Percentiles rank a stretch among this genome's conserved stretches.
phyloP scores from a whole-genome alignment of 2,797 vertebrate genomes.

The Manis javanica region DNA sequence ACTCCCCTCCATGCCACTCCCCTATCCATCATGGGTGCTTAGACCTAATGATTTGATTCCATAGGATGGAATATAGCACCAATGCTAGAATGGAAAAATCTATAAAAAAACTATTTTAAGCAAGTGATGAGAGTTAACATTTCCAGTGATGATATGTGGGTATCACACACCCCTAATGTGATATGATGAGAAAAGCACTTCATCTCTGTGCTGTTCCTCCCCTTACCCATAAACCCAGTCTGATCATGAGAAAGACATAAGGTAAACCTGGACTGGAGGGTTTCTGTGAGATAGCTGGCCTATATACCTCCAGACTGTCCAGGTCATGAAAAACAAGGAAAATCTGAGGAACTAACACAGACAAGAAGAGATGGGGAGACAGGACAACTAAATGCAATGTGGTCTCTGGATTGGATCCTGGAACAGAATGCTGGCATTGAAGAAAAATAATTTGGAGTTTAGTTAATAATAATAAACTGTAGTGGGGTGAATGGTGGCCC shows the following conservation, averaged over 20 bases:
- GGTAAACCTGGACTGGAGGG: background rate
- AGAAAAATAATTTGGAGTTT: background rate
- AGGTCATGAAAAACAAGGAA: background rate
- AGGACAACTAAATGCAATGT: background rate
- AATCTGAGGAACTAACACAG: background rate
- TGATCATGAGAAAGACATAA: background rate
- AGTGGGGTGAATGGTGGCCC: background rate
- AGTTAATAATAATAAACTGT: background rate
- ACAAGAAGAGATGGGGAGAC: background rate
- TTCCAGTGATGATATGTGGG: too few species aligned
- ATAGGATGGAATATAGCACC: background rate
- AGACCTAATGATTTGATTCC: background rate
- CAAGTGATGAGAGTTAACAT: background rate
- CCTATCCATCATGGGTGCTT: background rate
- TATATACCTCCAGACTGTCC: background rate
- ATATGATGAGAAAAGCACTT: background rate
- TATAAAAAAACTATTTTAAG: background rate
- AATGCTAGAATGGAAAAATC: background rate
- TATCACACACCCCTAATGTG: rapidly evolving
- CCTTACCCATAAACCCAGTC: background rate
- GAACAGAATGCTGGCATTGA: background rate
- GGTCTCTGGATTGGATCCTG: background rate
- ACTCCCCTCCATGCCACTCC: background rate
- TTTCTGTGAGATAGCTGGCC: background rate
- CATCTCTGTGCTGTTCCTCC: background rate